Percentiles rank a stretch among this genome's conserved stretches.
These are phyloP conservation scores for Todiramphus saurophagus DNA, from an alignment of 2,113 vertebrate genomes.

Conservation along the genomic window DNA sequence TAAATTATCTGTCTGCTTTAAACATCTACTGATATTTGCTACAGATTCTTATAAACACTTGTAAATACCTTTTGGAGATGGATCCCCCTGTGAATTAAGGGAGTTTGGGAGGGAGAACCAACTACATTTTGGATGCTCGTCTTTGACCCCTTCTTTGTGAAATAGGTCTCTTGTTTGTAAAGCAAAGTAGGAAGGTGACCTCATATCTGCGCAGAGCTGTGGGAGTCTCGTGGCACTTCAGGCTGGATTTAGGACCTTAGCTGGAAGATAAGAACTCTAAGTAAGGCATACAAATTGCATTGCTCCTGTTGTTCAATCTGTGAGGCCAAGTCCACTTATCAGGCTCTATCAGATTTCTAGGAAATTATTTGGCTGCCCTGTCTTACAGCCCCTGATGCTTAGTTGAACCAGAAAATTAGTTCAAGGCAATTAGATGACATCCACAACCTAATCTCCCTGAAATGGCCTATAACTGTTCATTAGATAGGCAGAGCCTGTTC, in stretches of 20 bases:
- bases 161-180: not conserved
- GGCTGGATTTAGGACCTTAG: not conserved
- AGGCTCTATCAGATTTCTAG: not conserved
- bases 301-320: not conserved
- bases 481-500: not conserved
- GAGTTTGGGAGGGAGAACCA: not conserved
- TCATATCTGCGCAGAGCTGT: not conserved
- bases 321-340: not conserved
- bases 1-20: not conserved
- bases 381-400: not conserved
- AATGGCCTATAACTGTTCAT: not conserved
- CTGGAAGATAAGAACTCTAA: not conserved
- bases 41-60: not conserved
- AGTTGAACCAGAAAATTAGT: not conserved
- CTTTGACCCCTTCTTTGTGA: fast-evolving
- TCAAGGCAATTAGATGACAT: not conserved
- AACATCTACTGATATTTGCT: not conserved
- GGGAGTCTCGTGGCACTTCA: not conserved
- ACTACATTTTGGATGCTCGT: not conserved
- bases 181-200: not conserved
- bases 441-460: not conserved
- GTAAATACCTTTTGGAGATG: not conserved
- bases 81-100: not conserved
- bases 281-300: not conserved
- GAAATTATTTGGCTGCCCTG: not conserved